Evolutionary conservation across 1,140 invertebrate species (phyloP).

Genomic region (Caenorhabditis latens): DNA sequence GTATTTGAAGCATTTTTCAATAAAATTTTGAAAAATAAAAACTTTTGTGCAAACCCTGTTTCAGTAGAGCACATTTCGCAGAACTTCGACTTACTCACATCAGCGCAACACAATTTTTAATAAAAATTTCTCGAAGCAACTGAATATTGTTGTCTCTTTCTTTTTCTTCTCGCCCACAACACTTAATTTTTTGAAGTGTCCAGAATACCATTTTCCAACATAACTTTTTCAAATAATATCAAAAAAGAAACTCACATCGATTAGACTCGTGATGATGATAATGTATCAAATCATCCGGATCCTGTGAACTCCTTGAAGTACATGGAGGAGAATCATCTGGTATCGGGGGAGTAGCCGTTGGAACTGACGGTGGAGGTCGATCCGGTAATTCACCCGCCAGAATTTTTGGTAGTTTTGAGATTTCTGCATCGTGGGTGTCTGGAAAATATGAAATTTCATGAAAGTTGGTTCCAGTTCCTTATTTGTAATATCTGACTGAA

Average conservation of each 20-base stretch:
- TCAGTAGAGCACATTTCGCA: no score
- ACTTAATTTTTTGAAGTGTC: no score
- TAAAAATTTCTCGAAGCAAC: background rate
- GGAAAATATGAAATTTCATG: background rate
- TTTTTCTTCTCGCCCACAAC: no score
- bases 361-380: conserved; percentile 46
- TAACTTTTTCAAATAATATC: background rate
- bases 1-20: background rate
- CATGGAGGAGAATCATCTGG: conserved; percentile 53
- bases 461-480: background rate
- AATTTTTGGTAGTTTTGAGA: conserved; percentile 38
- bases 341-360: conserved; percentile 42
- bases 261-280: conserved; percentile 48
- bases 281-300: conserved; percentile 24
- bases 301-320: conserved; percentile 54
- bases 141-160: no score
- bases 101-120: background rate
- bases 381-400: conserved; percentile 43
- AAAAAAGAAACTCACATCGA: conserved; percentile 15
- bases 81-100: no score
- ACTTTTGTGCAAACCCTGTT: no score
- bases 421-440: conserved; percentile 31
- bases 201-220: no score
- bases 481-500: no score
- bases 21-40: background rate